Conservation (phyloP, 1,140 invertebrate genomes). For the Maconellicoccus hirsutus region DNA sequence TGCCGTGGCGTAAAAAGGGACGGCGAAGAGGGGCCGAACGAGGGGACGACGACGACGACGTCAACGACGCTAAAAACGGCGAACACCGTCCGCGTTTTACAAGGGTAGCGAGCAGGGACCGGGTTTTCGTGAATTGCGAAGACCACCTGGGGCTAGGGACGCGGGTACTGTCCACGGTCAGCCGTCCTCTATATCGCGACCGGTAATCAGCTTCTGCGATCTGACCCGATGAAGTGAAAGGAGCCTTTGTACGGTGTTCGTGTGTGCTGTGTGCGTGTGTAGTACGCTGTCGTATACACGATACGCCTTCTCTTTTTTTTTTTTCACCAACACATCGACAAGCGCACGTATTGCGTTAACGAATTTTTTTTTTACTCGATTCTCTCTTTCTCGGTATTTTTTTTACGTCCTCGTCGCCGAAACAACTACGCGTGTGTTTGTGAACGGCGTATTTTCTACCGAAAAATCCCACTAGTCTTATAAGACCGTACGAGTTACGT, state of each 20-base stretch:
- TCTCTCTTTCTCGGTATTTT: too few species aligned
- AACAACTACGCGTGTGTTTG: too few species aligned
- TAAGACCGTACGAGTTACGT: too few species aligned
- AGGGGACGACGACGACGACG: background rate
- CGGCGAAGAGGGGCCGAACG: background rate
- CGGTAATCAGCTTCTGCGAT: constrained; percentile 21
- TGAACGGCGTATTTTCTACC: too few species aligned
- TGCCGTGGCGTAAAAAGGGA: background rate
- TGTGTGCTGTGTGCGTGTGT: background rate
- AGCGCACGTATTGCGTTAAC: too few species aligned
- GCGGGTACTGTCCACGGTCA: constrained; percentile 18
- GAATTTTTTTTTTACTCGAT: too few species aligned
- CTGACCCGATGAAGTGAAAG: constrained; percentile 15
- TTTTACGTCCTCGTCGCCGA: too few species aligned
- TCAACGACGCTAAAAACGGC: constrained; percentile 3
- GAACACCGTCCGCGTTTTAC: background rate
- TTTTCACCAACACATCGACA: background rate
- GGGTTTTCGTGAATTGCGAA: constrained; percentile 17
- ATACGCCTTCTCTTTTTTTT: background rate
- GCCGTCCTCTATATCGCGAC: constrained; percentile 12
- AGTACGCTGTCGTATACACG: background rate
- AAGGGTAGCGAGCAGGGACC: too few species aligned
- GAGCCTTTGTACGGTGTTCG: background rate
- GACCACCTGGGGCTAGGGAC: constrained; percentile 19
- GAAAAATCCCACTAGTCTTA: too few species aligned